Evolutionary conservation across 2,888 invertebrate species (phyloP).

Genomic region (Plagodis dolabraria): DNA sequence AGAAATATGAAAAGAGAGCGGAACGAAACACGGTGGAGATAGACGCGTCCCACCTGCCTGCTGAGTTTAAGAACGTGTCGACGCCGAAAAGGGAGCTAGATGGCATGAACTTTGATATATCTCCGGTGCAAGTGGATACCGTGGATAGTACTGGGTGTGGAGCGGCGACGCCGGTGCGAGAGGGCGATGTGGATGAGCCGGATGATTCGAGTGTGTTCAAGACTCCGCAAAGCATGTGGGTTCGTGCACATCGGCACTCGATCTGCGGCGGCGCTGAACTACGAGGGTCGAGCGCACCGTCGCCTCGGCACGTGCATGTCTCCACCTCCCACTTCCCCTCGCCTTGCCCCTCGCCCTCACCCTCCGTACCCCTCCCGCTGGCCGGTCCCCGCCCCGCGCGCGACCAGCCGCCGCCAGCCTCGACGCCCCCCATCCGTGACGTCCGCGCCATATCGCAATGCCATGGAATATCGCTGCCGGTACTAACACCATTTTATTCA

Average conservation of each 20-base stretch:
- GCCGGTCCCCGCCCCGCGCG: conserved; percentile 56
- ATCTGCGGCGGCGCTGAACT: conserved; percentile 62
- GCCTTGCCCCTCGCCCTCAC: conserved; percentile 41
- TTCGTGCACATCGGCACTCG: conserved; percentile 69
- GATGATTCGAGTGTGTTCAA: conserved; percentile 75
- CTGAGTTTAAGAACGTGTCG: conserved; percentile 65
- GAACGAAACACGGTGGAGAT: conserved; percentile 76
- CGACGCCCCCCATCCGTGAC: conserved; percentile 75
- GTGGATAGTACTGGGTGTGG: conserved; percentile 67
- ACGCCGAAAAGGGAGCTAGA: conserved; percentile 70
- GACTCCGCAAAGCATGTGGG: conserved; percentile 73
- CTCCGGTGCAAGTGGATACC: conserved; percentile 78
- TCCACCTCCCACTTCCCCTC: conserved; percentile 38
- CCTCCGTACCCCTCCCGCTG: conserved; percentile 40
- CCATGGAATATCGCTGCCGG: conserved; percentile 85
- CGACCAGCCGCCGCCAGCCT: conserved; percentile 69
- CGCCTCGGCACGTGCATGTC: conserved; percentile 40
- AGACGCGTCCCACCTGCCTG: conserved; percentile 65
- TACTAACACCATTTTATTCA: conserved; percentile 85
- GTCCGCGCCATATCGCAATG: conserved; percentile 80
- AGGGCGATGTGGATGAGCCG: conserved; percentile 64
- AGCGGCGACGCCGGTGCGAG: conserved; percentile 56
- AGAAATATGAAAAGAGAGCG: conserved; percentile 77
- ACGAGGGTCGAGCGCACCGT: conserved; percentile 44
- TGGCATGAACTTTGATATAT: conserved; percentile 73